Conservation (phyloP, 2,113 vertebrate species). For the Anarhynchus alexandrinus region DNA sequence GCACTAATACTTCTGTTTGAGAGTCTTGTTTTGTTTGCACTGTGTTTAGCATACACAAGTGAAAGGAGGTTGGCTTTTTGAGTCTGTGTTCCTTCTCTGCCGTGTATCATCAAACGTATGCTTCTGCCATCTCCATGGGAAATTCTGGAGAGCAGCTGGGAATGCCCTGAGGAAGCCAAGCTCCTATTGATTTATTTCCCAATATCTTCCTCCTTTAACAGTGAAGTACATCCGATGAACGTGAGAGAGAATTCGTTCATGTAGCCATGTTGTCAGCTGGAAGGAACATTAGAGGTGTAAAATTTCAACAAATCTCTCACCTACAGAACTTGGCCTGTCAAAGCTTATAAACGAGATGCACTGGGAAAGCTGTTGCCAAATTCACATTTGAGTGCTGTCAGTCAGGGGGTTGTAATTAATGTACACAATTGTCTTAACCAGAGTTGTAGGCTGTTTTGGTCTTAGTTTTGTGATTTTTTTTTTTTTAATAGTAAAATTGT, state of each 20-base stretch:
- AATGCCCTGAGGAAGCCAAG: not conserved
- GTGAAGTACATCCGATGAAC: fast-evolving
- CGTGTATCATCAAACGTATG: fast-evolving
- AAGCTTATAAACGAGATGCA: not conserved
- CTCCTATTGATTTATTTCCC: not conserved
- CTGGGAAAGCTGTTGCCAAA: not conserved
- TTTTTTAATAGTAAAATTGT: not conserved
- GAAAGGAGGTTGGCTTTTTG: not conserved
- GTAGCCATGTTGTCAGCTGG: not conserved
- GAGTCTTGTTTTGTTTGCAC: not conserved
- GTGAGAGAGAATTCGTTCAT: not conserved
- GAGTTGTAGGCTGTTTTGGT: not conserved
- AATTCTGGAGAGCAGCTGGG: not conserved
- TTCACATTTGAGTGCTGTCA: not conserved
- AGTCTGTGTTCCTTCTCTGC: not conserved
- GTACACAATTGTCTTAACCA: not conserved
- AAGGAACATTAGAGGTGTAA: not conserved
- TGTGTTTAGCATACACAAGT: not conserved
- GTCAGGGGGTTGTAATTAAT: not conserved
- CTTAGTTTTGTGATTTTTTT: not conserved
- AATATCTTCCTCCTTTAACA: not conserved
- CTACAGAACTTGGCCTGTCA: not conserved
- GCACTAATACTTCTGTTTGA: not conserved
- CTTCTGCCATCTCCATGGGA: not conserved
- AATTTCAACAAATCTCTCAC: not conserved